phyloP scores from a whole-genome alignment of 2,888 invertebrate species.

The Pyrocoelia pectoralis region DNA sequence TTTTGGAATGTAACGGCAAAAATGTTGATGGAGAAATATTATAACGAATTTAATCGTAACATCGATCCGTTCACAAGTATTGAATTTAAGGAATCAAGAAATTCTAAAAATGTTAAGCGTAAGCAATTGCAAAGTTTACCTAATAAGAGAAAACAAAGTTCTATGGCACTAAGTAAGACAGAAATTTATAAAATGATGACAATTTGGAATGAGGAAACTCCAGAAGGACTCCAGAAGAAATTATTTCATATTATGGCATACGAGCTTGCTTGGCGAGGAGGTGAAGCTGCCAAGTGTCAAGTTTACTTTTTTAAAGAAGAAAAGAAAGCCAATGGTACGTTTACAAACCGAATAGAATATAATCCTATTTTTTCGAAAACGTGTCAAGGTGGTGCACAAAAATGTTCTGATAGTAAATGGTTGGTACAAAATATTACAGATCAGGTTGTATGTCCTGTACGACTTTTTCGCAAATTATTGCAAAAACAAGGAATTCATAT shows the following conservation, averaged over 20 bases:
- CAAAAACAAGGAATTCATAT: too few species aligned
- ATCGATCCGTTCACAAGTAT: neutral
- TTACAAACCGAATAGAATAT: neutral
- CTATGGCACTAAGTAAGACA: neutral
- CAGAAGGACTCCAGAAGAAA: too few species aligned
- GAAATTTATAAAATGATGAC: neutral
- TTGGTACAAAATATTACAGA: too few species aligned
- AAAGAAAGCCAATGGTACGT: neutral
- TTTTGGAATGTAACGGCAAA: neutral
- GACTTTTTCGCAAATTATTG: neutral
- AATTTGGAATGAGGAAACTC: neutral
- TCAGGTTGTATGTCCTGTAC: neutral
- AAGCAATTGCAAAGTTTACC: neutral
- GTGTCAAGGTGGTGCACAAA: neutral
- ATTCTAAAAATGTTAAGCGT: neutral
- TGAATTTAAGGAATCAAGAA: neutral
- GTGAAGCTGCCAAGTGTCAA: neutral
- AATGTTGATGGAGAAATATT: neutral
- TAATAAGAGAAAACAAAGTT: neutral
- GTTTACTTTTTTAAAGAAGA: conserved; percentile 4
- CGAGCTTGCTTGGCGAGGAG: conserved; percentile 5
- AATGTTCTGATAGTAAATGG: conserved; percentile 5
- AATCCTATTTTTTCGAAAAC: neutral
- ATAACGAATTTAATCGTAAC: neutral
- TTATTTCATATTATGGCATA: neutral